Evolutionary conservation across 2,113 vertebrate genomes (phyloP).

Genomic region (Poecilia latipinna): DNA sequence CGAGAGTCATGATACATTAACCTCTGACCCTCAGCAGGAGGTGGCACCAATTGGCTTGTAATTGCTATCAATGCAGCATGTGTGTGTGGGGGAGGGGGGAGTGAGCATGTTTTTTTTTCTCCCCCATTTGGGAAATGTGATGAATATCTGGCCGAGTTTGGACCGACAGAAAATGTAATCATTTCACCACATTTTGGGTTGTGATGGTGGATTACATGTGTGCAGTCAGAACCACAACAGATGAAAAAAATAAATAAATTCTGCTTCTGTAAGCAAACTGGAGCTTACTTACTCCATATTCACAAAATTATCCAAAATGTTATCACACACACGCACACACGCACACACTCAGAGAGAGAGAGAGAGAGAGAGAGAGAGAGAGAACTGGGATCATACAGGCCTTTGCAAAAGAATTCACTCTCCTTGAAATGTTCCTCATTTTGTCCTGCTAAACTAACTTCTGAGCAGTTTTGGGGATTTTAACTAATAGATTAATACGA

Average conservation of each 20-base stretch:
- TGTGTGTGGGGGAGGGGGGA: slow-evolving; percentile 26
- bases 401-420: not conserved
- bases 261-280: slow-evolving; percentile 58
- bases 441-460: not conserved
- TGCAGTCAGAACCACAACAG: slow-evolving; percentile 39
- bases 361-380: no score
- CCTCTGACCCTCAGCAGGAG: slow-evolving; percentile 62
- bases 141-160: slow-evolving; percentile 38
- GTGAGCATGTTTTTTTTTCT: slow-evolving; percentile 25
- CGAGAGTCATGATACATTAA: slow-evolving; percentile 59
- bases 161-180: slow-evolving; percentile 19
- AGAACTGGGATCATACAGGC: not conserved
- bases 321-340: not conserved
- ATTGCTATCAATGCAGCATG: slow-evolving; percentile 48
- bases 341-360: no score
- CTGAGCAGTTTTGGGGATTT: no score
- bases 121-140: slow-evolving; percentile 22
- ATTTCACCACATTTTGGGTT: slow-evolving; percentile 58
- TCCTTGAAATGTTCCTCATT: not conserved
- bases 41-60: slow-evolving; percentile 60
- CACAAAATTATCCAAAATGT: slow-evolving; percentile 23
- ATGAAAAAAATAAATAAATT: slow-evolving; percentile 33
- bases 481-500: no score
- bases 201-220: slow-evolving; percentile 58
- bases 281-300: slow-evolving; percentile 41